Conservation (phyloP, 2,113 vertebrate genomes). For the Apodemus speciosus region DNA sequence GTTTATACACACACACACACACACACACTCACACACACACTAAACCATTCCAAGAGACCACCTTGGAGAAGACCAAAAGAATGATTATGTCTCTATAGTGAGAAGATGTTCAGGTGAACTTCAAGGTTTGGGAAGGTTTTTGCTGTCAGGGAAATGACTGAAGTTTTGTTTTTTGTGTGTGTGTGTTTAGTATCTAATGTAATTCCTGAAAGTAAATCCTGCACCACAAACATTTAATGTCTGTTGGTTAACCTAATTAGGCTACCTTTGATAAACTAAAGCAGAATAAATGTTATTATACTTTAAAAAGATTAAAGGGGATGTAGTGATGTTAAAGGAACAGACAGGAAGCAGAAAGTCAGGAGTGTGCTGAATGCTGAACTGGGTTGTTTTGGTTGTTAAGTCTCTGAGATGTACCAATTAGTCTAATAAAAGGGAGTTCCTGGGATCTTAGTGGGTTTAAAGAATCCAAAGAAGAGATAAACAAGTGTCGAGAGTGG, state of each 20-base stretch:
- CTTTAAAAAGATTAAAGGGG: not conserved
- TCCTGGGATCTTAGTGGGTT: not conserved
- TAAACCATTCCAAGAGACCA: too few species aligned
- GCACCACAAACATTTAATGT: not conserved
- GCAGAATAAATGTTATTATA: not conserved
- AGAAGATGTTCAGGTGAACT: not conserved
- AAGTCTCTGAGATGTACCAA: not conserved
- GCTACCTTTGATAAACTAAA: not conserved
- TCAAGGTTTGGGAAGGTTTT: not conserved
- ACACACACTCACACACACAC: not conserved
- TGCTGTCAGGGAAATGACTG: not conserved
- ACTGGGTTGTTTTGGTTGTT: not conserved
- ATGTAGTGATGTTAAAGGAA: not conserved
- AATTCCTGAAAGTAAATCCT: not conserved
- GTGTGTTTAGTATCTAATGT: not conserved
- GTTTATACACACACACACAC: not conserved
- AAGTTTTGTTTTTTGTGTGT: not conserved
- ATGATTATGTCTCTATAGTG: not conserved
- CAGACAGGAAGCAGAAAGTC: conserved; percentile 2
- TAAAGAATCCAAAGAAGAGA: conserved; percentile 9
- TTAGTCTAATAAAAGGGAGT: conserved; percentile 6
- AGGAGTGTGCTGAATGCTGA: not conserved
- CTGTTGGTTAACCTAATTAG: not conserved
- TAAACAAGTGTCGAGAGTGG: not conserved
- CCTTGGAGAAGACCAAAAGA: not conserved